Evolutionary conservation across 1,140 invertebrate species (phyloP).

Genomic region (Drosophila tsacasi): DNA sequence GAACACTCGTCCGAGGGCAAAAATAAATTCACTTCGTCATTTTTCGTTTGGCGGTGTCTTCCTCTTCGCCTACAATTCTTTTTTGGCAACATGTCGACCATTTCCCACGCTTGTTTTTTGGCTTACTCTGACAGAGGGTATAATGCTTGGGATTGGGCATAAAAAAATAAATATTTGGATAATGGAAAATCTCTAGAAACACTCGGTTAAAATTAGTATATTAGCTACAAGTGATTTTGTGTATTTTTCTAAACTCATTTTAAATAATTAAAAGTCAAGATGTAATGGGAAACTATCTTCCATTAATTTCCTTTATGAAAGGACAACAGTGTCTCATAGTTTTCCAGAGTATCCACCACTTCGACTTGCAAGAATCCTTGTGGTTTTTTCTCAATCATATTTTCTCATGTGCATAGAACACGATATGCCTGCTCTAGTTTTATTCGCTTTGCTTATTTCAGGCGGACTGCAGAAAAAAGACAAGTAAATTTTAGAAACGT

Average conservation of each 20-base stretch:
- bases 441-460: slow-evolving; percentile 66
- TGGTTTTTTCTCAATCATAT: slow-evolving; percentile 43
- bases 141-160: not conserved
- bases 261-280: not conserved
- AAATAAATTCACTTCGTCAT: slow-evolving; percentile 78
- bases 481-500: slow-evolving; percentile 42
- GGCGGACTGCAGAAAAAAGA: slow-evolving; percentile 42
- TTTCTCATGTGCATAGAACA: slow-evolving; percentile 57
- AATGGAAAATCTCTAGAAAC: too few species aligned
- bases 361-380: not conserved
- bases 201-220: not conserved
- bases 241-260: not conserved
- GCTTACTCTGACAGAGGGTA: slow-evolving; percentile 12
- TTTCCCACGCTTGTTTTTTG: slow-evolving; percentile 65
- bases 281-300: too few species aligned
- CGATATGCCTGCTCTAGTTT: slow-evolving; percentile 73
- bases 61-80: slow-evolving; percentile 20
- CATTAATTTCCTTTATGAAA: not conserved
- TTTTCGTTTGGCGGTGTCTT: slow-evolving; percentile 20
- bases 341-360: slow-evolving; percentile 5
- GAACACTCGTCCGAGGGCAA: slow-evolving; percentile 23
- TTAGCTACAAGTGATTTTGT: too few species aligned
- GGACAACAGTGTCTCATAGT: not conserved
- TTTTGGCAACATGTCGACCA: slow-evolving; percentile 67
- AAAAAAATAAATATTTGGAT: not conserved